Conservation (phyloP, 2,888 invertebrate species). For the Parnassius apollo region DNA sequence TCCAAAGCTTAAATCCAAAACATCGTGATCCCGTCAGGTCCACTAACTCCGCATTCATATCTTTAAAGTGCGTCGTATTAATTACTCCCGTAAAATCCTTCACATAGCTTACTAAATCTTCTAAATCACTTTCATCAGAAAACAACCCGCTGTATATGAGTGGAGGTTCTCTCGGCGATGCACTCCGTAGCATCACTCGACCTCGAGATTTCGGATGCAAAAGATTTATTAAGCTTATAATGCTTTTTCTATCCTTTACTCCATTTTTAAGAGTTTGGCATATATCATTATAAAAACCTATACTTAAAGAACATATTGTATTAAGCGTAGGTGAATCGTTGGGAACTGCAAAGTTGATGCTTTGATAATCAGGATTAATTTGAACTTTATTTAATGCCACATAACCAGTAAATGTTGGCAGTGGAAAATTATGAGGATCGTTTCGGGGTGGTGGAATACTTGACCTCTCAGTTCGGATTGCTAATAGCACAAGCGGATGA, state of each 20-base stretch:
- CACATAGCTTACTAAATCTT: constrained; percentile 38
- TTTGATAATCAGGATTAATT: constrained; percentile 39
- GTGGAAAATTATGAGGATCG: constrained; percentile 33
- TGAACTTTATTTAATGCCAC: constrained; percentile 33
- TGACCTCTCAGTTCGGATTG: constrained; percentile 30
- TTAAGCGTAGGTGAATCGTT: constrained; percentile 32
- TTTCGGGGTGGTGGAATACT: constrained; percentile 7
- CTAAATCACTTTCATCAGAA: constrained; percentile 39
- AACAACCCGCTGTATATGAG: constrained; percentile 37
- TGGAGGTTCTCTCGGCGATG: constrained; percentile 38
- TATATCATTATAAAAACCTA: constrained; percentile 38
- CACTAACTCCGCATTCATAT: constrained; percentile 35
- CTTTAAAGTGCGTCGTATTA: constrained; percentile 42
- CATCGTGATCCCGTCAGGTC: constrained; percentile 37
- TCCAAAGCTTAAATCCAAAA: constrained; percentile 20
- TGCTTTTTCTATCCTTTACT: constrained; percentile 30
- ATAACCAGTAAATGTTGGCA: constrained; percentile 34
- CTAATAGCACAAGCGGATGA: constrained; percentile 32
- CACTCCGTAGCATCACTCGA: constrained; percentile 37
- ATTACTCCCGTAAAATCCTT: constrained; percentile 40
- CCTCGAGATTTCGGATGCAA: constrained; percentile 43
- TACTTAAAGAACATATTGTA: constrained; percentile 37
- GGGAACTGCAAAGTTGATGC: constrained; percentile 35
- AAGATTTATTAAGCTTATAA: constrained; percentile 30
- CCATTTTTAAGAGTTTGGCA: constrained; percentile 35